These are phyloP conservation scores for Ictalurus furcatus DNA, from an alignment of 2,113 vertebrate genomes.

Conservation along the genomic window DNA sequence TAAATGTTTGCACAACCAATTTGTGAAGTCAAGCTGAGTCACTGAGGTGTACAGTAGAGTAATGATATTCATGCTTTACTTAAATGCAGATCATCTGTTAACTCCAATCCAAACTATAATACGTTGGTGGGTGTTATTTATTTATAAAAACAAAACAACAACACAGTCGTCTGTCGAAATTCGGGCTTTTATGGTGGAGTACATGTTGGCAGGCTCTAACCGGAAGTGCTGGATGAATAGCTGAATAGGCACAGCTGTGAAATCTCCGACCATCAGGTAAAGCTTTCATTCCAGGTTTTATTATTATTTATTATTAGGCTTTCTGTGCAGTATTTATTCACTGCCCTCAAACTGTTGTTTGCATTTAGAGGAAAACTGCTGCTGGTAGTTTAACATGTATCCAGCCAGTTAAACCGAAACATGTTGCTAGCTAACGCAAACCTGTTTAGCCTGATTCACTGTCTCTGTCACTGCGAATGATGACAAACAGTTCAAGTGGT, in stretches of 20 bases:
- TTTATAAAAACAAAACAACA: neutral
- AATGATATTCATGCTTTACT: neutral
- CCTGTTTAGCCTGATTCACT: neutral
- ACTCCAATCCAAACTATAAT: neutral
- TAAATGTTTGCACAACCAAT: neutral
- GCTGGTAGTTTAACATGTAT: neutral
- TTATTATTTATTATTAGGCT: too few relatives aligned
- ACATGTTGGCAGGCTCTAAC: neutral
- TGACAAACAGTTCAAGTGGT: neutral
- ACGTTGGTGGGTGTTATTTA: too few relatives aligned
- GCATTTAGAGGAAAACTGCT: neutral
- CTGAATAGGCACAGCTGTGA: neutral
- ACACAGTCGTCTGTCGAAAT: neutral
- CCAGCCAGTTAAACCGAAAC: neutral
- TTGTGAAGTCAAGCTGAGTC: neutral
- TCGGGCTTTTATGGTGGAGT: neutral
- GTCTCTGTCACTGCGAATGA: neutral
- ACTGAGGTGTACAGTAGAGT: neutral
- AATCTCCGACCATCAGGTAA: neutral
- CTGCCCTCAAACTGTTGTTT: neutral
- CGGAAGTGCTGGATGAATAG: conserved; percentile 11
- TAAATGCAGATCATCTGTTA: neutral
- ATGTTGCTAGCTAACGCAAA: neutral
- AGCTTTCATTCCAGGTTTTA: neutral
- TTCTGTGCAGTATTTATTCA: too few relatives aligned